Conservation (phyloP, 2,113 vertebrate genomes). For the Gnathonemus echidnorhynchus region DNA sequence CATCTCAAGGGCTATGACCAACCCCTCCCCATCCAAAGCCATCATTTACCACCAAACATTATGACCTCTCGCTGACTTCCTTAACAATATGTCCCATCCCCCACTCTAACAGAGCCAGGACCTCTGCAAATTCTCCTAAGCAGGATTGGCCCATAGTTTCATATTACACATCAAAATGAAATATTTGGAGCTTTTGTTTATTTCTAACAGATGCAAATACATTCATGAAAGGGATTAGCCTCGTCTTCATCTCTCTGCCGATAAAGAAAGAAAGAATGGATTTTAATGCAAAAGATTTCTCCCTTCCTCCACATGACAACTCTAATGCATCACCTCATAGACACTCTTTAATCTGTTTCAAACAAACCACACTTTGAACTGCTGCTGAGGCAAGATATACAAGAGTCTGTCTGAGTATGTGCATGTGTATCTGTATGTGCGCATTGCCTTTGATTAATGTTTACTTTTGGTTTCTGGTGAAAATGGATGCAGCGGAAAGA, state of each 20-base stretch:
- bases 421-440: conserved; percentile 37
- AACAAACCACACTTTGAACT: conserved; percentile 65
- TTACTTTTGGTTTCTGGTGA: conserved; percentile 58
- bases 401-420: conserved; percentile 43
- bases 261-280: conserved; percentile 59
- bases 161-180: conserved; percentile 40
- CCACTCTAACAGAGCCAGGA: background rate
- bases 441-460: conserved; percentile 64
- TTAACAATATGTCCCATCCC: background rate
- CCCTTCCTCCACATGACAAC: conserved; percentile 64
- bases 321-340: conserved; percentile 73
- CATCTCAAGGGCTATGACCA: background rate
- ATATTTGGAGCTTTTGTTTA: conserved; percentile 65
- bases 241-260: conserved; percentile 65
- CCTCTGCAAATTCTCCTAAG: background rate
- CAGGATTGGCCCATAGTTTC: background rate
- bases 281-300: conserved; percentile 66
- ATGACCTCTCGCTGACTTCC: background rate
- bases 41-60: background rate
- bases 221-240: conserved; percentile 61
- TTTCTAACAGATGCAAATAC: conserved; percentile 65
- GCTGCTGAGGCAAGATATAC: conserved; percentile 63
- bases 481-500: background rate
- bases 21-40: background rate
- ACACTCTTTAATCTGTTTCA: conserved; percentile 73